Base-by-base conservation (phyloP, 2,797 vertebrate species). In the Syngnathus rostellatus region DNA sequence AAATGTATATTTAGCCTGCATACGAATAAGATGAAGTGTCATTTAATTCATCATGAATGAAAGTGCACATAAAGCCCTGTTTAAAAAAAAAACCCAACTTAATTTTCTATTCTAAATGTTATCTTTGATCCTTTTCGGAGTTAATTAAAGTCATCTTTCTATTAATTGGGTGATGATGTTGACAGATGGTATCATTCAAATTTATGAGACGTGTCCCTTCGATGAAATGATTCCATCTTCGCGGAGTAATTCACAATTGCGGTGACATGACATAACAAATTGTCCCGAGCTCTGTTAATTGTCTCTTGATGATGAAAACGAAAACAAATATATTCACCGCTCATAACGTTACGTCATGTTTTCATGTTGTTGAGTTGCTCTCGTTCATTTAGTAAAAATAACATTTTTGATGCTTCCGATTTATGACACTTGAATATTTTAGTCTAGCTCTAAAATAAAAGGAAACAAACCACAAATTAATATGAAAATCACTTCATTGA, bases 111-210 rank as follows among this genome's bases (percentile, higher is more conserved):
- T 0, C 16, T 31, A 64, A 64, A 38, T 70, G 66, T 39, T 63
- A 10, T 60, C 38, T 59, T 59, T 65, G 68, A 57, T 48, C n/a
- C 4, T 41, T 12, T 39, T 70, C 46, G 39, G 25, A 79, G 66
- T 70, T 80, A 71, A 79, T 83, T 78, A 71, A 72, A 77, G 55
- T 77, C 54, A 57, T 72, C 51, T 75, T 66, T 82, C 65, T 69
- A 61, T 68, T 68, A 73, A 74, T 53, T 39, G 71, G 66, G 25
- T 57, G 23, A 62, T 54, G 63, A 50, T 69, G 69, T 54, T 71
- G 74, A 69, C 75, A 76, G 72, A 51, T 70, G 68, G 66, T 31
- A 48, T 77, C 57, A 69, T 58, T 64, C 62, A 68, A 69, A 68
- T 58, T 70, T 73, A 80, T 74, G 72, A 67, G 50, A 41, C 68